Conservation (phyloP, 2,797 vertebrate genomes). For the Limosa lapponica region DNA sequence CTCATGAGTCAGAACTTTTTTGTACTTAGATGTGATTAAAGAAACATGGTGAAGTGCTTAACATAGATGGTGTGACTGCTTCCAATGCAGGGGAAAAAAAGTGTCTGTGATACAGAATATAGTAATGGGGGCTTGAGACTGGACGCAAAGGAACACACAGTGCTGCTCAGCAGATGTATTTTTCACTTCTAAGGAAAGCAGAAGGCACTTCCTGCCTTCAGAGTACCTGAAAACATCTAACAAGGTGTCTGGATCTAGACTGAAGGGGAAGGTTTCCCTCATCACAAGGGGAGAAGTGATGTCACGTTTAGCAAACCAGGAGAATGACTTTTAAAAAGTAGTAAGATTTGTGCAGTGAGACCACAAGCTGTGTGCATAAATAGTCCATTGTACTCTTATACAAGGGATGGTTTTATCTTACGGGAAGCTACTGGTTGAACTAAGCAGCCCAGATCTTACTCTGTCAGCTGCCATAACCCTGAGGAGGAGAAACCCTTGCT, state of each 20-base stretch:
- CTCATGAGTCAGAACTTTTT: background rate
- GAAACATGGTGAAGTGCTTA: background rate
- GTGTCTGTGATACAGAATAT: background rate
- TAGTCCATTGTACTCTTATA: background rate
- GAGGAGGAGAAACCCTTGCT: background rate
- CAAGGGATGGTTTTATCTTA: background rate
- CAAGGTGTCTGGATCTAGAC: background rate
- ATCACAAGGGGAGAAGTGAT: background rate
- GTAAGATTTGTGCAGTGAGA: background rate
- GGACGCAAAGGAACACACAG: background rate
- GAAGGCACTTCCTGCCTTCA: background rate
- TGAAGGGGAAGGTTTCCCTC: background rate
- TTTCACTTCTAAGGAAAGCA: background rate
- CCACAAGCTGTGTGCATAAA: background rate
- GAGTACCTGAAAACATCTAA: background rate
- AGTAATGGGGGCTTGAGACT: background rate
- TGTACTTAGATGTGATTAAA: background rate
- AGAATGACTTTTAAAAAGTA: background rate
- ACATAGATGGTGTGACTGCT: background rate
- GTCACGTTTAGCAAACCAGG: background rate
- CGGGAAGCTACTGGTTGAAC: background rate
- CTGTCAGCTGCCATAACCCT: background rate
- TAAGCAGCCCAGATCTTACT: background rate
- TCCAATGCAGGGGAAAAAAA: background rate
- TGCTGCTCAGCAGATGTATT: background rate